Percentiles rank a stretch among this genome's conserved stretches.
Evolutionary conservation across 2,797 vertebrate species (phyloP).

Genomic region (Heterohyrax brucei): DNA sequence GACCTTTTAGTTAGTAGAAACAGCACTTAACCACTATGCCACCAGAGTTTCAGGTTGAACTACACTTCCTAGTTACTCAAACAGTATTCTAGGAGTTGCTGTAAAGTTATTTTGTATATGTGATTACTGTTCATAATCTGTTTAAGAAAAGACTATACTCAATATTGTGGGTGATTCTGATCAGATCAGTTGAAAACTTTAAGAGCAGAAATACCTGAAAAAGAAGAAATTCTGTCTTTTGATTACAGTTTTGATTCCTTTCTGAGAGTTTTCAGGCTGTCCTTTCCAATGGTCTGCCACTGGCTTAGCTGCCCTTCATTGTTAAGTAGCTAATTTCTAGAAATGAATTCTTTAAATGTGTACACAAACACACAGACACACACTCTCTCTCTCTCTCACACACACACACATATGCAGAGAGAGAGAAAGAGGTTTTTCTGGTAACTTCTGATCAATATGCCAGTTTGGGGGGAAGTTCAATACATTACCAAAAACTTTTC

Average conservation of each 20-base stretch:
- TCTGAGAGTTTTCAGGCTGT: background rate
- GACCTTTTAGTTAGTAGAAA: too few species aligned
- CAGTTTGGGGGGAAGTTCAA: background rate
- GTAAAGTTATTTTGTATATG: background rate
- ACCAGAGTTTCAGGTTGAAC: too few species aligned
- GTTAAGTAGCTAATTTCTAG: background rate
- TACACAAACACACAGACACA: background rate
- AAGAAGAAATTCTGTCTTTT: background rate
- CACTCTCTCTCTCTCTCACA: too few species aligned
- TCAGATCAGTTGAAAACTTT: background rate
- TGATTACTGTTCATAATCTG: background rate
- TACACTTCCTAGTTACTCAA: background rate
- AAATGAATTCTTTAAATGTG: background rate
- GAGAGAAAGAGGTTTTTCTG: background rate
- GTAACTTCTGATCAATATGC: fast-evolving
- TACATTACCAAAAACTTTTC: background rate
- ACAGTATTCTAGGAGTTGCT: background rate
- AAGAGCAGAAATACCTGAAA: background rate
- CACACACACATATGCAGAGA: background rate
- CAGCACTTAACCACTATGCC: too few species aligned
- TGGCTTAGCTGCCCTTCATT: background rate
- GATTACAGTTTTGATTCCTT: too few species aligned
- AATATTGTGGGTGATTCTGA: background rate
- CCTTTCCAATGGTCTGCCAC: background rate
- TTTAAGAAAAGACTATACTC: background rate